Evolutionary conservation across 1,140 invertebrate genomes (phyloP).

Genomic region (Leptonema lineaticorne): DNA sequence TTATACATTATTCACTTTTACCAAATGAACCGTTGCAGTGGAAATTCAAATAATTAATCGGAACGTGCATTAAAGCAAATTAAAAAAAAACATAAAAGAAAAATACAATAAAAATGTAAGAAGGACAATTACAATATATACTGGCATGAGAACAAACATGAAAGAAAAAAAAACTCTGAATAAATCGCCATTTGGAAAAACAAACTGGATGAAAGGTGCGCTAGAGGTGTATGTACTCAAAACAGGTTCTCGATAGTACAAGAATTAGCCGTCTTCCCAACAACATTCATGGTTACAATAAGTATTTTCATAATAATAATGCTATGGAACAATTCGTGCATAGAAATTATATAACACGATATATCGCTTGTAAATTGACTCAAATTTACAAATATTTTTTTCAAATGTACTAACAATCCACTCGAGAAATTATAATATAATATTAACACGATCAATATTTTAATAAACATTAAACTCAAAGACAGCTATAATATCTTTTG

Average conservation of each 20-base stretch:
- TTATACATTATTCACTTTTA: not conserved
- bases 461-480: too few species aligned
- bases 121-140: not conserved
- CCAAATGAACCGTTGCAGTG: not conserved
- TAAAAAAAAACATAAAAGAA: too few species aligned
- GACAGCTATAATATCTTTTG: too few species aligned
- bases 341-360: too few species aligned
- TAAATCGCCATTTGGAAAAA: not conserved
- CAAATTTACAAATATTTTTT: too few species aligned
- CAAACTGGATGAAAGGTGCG: not conserved
- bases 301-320: not conserved
- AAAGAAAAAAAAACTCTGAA: not conserved
- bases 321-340: too few species aligned
- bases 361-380: too few species aligned
- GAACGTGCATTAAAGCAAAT: too few species aligned
- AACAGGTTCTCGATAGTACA: not conserved
- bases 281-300: not conserved
- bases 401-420: too few species aligned
- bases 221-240: slow-evolving; percentile 16
- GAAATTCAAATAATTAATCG: not conserved
- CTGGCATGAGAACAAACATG: not conserved
- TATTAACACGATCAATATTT: too few species aligned
- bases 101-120: not conserved
- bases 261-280: not conserved
- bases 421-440: too few species aligned